Percentiles rank a stretch among this genome's conserved stretches.
Evolutionary conservation across 2,888 invertebrate genomes (phyloP).

Genomic region (Ectemnius cavifrons): DNA sequence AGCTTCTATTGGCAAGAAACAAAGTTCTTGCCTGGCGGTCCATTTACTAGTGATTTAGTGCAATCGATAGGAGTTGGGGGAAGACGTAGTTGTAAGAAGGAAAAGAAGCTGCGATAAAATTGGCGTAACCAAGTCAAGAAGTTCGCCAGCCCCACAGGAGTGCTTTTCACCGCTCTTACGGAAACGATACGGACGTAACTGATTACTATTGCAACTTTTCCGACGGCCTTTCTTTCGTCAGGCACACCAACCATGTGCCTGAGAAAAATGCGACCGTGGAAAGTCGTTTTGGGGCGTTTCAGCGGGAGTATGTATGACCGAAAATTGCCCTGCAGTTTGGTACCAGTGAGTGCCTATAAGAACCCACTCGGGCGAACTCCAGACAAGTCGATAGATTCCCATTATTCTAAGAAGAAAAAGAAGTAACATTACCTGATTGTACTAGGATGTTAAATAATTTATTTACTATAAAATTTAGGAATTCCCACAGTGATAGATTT

Average conservation of each 20-base stretch:
- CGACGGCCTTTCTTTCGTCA: slow-evolving; percentile 12
- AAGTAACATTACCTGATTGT: too few species aligned
- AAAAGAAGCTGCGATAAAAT: slow-evolving; percentile 30
- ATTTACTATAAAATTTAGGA: too few species aligned
- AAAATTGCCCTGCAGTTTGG: too few species aligned
- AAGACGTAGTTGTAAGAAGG: background rate
- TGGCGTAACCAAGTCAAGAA: slow-evolving; percentile 34
- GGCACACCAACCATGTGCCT: slow-evolving; percentile 15
- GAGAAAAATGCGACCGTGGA: slow-evolving; percentile 37
- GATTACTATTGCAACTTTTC: slow-evolving; percentile 40
- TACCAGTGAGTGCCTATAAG: too few species aligned
- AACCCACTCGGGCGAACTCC: too few species aligned
- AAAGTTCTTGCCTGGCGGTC: slow-evolving; percentile 25
- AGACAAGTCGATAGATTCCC: too few species aligned
- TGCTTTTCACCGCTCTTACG: background rate
- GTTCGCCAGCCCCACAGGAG: slow-evolving; percentile 21
- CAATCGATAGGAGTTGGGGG: slow-evolving; percentile 24
- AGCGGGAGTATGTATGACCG: too few species aligned
- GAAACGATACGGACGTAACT: slow-evolving; percentile 42
- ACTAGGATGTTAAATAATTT: too few species aligned
- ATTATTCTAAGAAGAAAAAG: too few species aligned
- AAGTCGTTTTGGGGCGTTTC: slow-evolving; percentile 20
- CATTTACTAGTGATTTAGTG: slow-evolving; percentile 22
- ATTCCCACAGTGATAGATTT: too few species aligned
- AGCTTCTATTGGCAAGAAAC: slow-evolving; percentile 12